Percentiles rank a stretch among this genome's conserved stretches.
phyloP scores from a whole-genome alignment of 2,113 vertebrate genomes.

The Beaufortia kweichowensis region DNA sequence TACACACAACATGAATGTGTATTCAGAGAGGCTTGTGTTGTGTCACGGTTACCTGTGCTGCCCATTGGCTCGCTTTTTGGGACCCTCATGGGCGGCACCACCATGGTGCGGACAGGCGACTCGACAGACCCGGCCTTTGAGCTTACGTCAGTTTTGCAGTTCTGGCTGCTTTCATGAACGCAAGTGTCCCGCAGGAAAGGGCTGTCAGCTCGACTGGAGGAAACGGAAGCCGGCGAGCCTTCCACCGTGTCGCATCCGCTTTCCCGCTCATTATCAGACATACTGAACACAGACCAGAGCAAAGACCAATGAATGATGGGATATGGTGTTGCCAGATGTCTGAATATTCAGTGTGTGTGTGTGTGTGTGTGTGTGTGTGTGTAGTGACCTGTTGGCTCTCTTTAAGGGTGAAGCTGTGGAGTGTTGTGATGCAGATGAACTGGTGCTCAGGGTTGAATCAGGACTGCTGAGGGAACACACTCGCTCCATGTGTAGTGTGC shows the following conservation, averaged over 20 bases:
- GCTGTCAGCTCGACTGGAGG: constrained; percentile 82
- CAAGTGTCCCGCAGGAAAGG: constrained; percentile 83
- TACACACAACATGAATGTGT: constrained; percentile 1
- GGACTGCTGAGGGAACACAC: constrained; percentile 96
- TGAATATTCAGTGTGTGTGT: too few relatives aligned
- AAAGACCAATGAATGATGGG: background rate
- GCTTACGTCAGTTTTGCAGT: constrained; percentile 68
- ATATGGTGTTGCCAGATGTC: too few relatives aligned
- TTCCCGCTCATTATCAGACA: constrained; percentile 95
- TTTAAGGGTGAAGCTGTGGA: constrained; percentile 92
- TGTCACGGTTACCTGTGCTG: constrained; percentile 76
- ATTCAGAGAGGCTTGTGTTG: too few relatives aligned
- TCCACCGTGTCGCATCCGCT: constrained; percentile 93
- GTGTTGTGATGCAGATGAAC: constrained; percentile 84
- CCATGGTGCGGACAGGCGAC: constrained; percentile 84
- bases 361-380: background rate
- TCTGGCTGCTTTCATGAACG: constrained; percentile 81
- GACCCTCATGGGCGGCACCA: constrained; percentile 87
- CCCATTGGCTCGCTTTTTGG: constrained; percentile 78
- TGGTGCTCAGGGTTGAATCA: constrained; percentile 93
- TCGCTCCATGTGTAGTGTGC: constrained; percentile 91
- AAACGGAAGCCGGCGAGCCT: constrained; percentile 86
- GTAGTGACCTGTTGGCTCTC: constrained; percentile 86
- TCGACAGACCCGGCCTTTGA: constrained; percentile 78
- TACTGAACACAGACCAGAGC: constrained; percentile 68